Evolutionary conservation across 2,888 invertebrate genomes (phyloP).

Genomic region (Chloroclystis v-ata): DNA sequence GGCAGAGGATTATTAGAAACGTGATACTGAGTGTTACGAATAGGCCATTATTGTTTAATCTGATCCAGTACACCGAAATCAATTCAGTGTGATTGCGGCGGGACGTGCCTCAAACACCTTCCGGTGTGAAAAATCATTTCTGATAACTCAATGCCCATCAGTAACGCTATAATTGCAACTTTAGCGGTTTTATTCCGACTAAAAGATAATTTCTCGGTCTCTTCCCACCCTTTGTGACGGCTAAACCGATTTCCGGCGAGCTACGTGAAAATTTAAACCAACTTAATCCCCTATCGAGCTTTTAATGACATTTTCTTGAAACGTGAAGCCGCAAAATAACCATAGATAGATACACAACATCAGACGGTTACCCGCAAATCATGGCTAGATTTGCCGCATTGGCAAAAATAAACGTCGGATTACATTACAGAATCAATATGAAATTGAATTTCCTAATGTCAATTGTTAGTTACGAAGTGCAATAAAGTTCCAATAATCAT

Average conservation of each 20-base stretch:
- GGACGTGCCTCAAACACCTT: conserved; percentile 72
- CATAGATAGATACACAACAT: conserved; percentile 29
- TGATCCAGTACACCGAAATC: conserved; percentile 52
- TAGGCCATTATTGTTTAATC: conserved; percentile 35
- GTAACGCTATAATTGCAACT: conserved; percentile 74
- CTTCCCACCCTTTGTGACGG: conserved; percentile 73
- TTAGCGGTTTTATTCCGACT: conserved; percentile 71
- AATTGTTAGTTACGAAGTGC: conserved; percentile 79
- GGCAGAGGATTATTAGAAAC: conserved; percentile 67
- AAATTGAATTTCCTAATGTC: conserved; percentile 79
- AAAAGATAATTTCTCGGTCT: conserved; percentile 75
- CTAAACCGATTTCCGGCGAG: conserved; percentile 71
- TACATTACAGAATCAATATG: conserved; percentile 77
- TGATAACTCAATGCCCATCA: conserved; percentile 73
- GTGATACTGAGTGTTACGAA: conserved; percentile 44
- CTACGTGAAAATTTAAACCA: conserved; percentile 74
- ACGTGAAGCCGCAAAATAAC: conserved; percentile 68
- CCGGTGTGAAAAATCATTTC: conserved; percentile 73
- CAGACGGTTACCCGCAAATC: conserved; percentile 74
- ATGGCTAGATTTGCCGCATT: conserved; percentile 76
- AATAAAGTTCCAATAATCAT: conserved; percentile 79
- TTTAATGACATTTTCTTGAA: conserved; percentile 73
- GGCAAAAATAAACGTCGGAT: conserved; percentile 72
- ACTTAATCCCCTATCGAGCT: conserved; percentile 72
- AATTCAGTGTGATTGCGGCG: conserved; percentile 54